Base-by-base conservation (phyloP, 2,888 invertebrate species). In the Caenorhabditis parvicauda region DNA sequence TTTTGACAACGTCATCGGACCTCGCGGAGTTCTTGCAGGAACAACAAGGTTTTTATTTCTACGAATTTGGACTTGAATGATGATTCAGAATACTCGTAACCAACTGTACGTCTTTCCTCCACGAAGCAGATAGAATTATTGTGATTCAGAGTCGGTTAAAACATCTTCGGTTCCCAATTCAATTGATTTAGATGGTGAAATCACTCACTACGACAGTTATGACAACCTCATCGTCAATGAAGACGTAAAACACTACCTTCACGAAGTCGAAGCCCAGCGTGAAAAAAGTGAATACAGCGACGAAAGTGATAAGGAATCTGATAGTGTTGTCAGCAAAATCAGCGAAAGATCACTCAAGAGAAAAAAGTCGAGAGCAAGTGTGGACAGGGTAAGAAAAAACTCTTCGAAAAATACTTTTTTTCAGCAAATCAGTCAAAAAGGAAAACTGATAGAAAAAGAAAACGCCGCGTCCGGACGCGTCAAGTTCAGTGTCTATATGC, bases 71-170 rank as follows among this genome's bases (percentile, higher is more conserved):
- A 12, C 19, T 21, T 17, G n/a, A 6, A 4, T n/a, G n/a, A 25
- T 17, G 14, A 41, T 64, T 29, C 38, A 65, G 95, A 62, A 84
- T 98, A 39, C 86, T 96, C 75, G 95, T 96, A 22, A 98, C 96
- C 0, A 95, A 98, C 82, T 90, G 91, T 70, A 89, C 96, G 47
- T 91, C 92, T 7, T 94, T 91, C 84, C 85, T 98, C 73, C 90
- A 93, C 0, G 88, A 90, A 79, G 90, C 91, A 0, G 92, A 96
- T 84, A 86, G 89, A 76, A 92, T 98, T 68, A 84, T 93, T 65
- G 95, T 96, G 4, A 83, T 98, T 79, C 89, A 89, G 77, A 86
- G 72, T 72, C 76, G 76, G 12, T 27, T 9, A 25, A 21, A 35
- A 38, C 3, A 47, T 24, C 6, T 28, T 32, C 1, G 1, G 2